Conservation (phyloP, 2,888 invertebrate genomes). For the Drosophila anomelani region DNA sequence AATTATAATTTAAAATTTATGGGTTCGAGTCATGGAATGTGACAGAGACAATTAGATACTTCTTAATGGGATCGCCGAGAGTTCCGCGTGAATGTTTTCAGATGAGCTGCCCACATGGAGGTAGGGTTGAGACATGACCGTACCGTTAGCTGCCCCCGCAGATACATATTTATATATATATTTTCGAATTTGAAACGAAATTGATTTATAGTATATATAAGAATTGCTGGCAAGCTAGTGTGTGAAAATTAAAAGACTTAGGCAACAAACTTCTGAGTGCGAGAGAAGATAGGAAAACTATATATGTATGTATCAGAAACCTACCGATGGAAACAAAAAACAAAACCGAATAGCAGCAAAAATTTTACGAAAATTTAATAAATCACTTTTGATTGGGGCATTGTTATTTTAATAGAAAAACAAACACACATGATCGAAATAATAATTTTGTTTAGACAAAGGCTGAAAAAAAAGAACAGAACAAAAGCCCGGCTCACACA, state of each 20-base stretch:
- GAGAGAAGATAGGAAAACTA: neutral
- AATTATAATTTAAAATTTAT: constrained; percentile 14
- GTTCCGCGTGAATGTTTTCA: neutral
- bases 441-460: constrained; percentile 45
- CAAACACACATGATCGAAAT: constrained; percentile 27
- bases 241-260: constrained; percentile 69
- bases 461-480: constrained; percentile 21
- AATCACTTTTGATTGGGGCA: constrained; percentile 74
- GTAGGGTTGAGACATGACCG: constrained; percentile 4
- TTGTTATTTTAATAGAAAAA: constrained; percentile 75
- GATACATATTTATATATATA: neutral
- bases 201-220: neutral
- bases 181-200: neutral
- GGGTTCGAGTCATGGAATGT: constrained; percentile 17
- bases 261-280: constrained; percentile 52
- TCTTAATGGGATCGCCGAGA: constrained; percentile 16
- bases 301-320: neutral
- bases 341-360: constrained; percentile 42
- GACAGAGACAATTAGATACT: constrained; percentile 11
- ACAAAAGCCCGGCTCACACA: constrained; percentile 56
- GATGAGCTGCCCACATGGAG: constrained; percentile 2
- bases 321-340: neutral
- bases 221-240: neutral
- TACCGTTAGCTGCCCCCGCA: constrained; percentile 26
- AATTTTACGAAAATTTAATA: constrained; percentile 59